A percentile compares a stretch with the other conserved stretches of the same genome.
phyloP scores from a whole-genome alignment of 2,113 vertebrate genomes.

The Colistium nudipinnis region DNA sequence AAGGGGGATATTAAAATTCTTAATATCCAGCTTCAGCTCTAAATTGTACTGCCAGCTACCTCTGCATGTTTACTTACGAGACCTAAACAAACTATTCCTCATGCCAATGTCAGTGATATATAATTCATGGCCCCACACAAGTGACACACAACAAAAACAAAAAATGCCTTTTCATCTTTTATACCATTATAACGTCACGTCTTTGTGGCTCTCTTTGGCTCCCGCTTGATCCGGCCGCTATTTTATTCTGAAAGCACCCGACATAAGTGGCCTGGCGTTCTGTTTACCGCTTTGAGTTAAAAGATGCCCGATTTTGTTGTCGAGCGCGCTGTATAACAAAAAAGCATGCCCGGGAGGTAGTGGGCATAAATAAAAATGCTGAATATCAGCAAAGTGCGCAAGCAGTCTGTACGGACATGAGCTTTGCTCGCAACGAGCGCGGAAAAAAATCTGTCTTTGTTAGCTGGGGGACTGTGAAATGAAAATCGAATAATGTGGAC shows the following conservation, averaged over 20 bases:
- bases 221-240: slow-evolving; percentile 14
- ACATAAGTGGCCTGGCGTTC: slow-evolving; percentile 10
- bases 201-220: slow-evolving; percentile 6
- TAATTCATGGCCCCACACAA: slow-evolving; percentile 49
- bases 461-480: slow-evolving; percentile 71
- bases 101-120: slow-evolving; percentile 36
- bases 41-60: slow-evolving; percentile 4
- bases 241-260: slow-evolving; percentile 39
- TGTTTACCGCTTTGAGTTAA: slow-evolving; percentile 24
- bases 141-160: slow-evolving; percentile 45
- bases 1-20: neutral
- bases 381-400: slow-evolving; percentile 49
- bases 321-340: slow-evolving; percentile 45
- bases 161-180: slow-evolving; percentile 28
- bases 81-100: slow-evolving; percentile 15
- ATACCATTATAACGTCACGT: slow-evolving; percentile 18
- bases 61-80: slow-evolving; percentile 5
- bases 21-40: slow-evolving; percentile 1
- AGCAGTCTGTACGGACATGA: slow-evolving; percentile 41
- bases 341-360: slow-evolving; percentile 51
- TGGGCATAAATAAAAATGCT: slow-evolving; percentile 61
- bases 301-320: slow-evolving; percentile 54
- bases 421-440: slow-evolving; percentile 57
- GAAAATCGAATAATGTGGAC: slow-evolving; percentile 73
- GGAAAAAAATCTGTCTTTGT: slow-evolving; percentile 71